Evolutionary conservation across 2,888 invertebrate genomes (phyloP), one percentile per base, ranked within the genome.

Genomic region (Ophion ventricosus): DNA sequence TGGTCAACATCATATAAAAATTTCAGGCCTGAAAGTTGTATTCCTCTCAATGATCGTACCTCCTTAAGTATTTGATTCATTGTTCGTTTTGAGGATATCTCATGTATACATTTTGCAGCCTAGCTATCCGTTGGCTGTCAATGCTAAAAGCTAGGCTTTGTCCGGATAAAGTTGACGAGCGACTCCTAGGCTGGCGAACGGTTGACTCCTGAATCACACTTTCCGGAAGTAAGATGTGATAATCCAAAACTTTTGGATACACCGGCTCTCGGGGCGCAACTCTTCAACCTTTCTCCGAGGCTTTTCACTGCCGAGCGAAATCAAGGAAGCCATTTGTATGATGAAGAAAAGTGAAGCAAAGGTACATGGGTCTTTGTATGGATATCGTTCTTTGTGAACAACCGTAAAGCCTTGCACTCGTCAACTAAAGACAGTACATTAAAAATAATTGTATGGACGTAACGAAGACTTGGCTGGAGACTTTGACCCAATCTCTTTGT

Each of bases 281-380:
- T 63, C 54, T 69, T 26, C 23, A 26, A 40, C 14, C 59, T n/a
- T n/a, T 5, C 26, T 20, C 14, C 49, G 49, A 72, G 49, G 67
- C 54, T 25, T 57, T 43, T 25, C 43, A 14, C 56, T 56, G 43
- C 40, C n/a, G n/a, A 25, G 25, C 43, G 20, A 29, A 63, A 61
- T 26, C 61, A 11, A 61, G 49, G 61, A 25, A 49, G 10, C 61
- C 11, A 40, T 40, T 49, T 49, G 64, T 35, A 23, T 49, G 54
- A 29, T 29, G 69, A 79, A 79, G 35, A 79, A 79, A 70, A 23
- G 35, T 63, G 54, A 20, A 72, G 25, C 54, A 20, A 43, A 70
- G 43, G 49, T 77, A 67, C 61, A 43, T 25, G 56, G 20, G 49
- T 14, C 40, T 56, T 79, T 79, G 70, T 79, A 40, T 10, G 54